These are phyloP conservation scores for Trichonephila inaurata DNA, from an alignment of 1,140 invertebrate species.

Conservation along the genomic window DNA sequence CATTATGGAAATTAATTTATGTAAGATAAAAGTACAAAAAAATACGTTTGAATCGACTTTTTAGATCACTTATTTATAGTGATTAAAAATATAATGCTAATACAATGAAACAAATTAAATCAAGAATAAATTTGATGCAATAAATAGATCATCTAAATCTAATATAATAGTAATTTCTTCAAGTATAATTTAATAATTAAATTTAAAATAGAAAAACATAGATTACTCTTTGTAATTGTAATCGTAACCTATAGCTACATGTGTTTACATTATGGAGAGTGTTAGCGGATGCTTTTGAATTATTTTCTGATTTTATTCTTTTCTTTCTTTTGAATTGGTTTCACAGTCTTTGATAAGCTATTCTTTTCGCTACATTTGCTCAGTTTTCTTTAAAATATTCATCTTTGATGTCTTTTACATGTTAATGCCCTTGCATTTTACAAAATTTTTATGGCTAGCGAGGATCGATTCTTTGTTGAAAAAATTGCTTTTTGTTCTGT, in stretches of 20 bases:
- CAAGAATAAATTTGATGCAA: too few species aligned
- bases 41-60: background rate
- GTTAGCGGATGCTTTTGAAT: constrained; percentile 26
- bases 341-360: background rate
- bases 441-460: constrained; percentile 2
- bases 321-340: constrained; percentile 28
- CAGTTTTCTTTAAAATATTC: background rate
- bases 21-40: too few species aligned
- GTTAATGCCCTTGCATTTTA: constrained; percentile 48
- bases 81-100: too few species aligned
- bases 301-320: constrained; percentile 8
- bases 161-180: background rate
- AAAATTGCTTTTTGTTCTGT: constrained; percentile 65
- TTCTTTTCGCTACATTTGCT: background rate
- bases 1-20: too few species aligned
- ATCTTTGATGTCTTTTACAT: background rate
- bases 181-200: background rate
- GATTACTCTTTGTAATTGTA: background rate
- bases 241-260: constrained; percentile 63
- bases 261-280: constrained; percentile 53
- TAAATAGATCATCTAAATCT: too few species aligned
- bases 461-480: constrained; percentile 43
- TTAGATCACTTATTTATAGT: background rate
- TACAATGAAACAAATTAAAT: too few species aligned
- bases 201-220: background rate